phyloP scores from a whole-genome alignment of 2,888 invertebrate genomes.

The Fragum fragum region DNA sequence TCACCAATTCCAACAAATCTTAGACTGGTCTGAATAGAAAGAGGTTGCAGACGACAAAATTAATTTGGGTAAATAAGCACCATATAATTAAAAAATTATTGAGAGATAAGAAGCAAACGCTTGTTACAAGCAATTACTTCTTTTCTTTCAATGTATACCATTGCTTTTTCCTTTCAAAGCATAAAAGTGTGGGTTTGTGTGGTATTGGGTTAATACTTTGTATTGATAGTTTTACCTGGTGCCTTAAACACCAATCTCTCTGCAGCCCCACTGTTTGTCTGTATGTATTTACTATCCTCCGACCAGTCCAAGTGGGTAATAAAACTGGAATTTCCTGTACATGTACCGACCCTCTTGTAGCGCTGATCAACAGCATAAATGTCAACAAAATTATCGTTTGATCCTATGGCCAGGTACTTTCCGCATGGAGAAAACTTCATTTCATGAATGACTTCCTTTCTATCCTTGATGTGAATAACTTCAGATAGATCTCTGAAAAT shows the following conservation, averaged over 20 bases:
- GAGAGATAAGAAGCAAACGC: background rate
- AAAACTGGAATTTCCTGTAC: constrained; percentile 86
- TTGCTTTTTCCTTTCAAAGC: background rate
- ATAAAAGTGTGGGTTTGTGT: no score
- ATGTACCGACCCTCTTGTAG: constrained; percentile 85
- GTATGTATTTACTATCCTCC: constrained; percentile 85
- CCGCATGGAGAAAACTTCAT: constrained; percentile 87
- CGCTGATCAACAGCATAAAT: constrained; percentile 85
- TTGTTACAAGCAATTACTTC: no score
- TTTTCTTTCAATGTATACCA: background rate
- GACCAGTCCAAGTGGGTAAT: constrained; percentile 88
- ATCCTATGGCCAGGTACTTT: constrained; percentile 86
- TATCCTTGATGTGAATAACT: constrained; percentile 84
- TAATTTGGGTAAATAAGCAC: no score
- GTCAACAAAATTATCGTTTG: constrained; percentile 87
- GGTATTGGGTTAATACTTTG: background rate
- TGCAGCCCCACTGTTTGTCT: constrained; percentile 87
- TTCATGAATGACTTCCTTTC: constrained; percentile 87
- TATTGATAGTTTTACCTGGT: constrained; percentile 84
- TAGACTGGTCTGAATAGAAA: no score
- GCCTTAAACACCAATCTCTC: constrained; percentile 86
- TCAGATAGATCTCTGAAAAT: constrained; percentile 85
- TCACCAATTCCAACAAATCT: no score
- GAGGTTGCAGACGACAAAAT: no score
- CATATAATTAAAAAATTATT: background rate